Conservation (phyloP, 2,888 invertebrate species). For the Agonopterix subpropinquella region DNA sequence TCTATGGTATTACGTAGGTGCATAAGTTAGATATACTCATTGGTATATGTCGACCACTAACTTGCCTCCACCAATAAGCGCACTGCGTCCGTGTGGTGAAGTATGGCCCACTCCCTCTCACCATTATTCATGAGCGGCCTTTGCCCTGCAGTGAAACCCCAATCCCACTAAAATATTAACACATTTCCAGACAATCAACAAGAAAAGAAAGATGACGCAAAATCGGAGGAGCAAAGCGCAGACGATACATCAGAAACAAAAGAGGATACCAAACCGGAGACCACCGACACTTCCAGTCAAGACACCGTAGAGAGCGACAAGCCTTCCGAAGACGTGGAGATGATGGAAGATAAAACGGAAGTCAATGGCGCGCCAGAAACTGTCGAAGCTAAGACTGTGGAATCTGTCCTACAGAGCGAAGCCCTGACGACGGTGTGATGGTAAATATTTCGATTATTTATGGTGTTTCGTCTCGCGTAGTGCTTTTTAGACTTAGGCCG, state of each 20-base stretch:
- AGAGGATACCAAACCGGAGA: conserved; percentile 38
- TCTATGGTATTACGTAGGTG: no score
- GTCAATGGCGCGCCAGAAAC: conserved; percentile 39
- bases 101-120: no score
- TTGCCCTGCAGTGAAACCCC: no score
- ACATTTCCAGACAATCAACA: conserved; percentile 25
- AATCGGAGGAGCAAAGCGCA: conserved; percentile 14
- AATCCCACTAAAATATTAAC: no score
- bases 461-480: no score
- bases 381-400: conserved; percentile 29
- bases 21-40: no score
- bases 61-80: no score
- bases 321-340: conserved; percentile 21
- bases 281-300: conserved; percentile 51
- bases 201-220: conserved; percentile 25
- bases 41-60: no score
- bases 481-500: background rate
- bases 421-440: conserved; percentile 50
- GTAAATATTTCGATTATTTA: conserved; percentile 6
- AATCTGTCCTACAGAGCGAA: conserved; percentile 25
- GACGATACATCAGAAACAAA: conserved; percentile 22
- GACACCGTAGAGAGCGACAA: conserved; percentile 29
- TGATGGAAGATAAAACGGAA: conserved; percentile 23
- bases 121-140: no score
- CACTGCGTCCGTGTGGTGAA: no score